Conservation (phyloP, 2,113 vertebrate species). For the Propithecus coquereli region DNA sequence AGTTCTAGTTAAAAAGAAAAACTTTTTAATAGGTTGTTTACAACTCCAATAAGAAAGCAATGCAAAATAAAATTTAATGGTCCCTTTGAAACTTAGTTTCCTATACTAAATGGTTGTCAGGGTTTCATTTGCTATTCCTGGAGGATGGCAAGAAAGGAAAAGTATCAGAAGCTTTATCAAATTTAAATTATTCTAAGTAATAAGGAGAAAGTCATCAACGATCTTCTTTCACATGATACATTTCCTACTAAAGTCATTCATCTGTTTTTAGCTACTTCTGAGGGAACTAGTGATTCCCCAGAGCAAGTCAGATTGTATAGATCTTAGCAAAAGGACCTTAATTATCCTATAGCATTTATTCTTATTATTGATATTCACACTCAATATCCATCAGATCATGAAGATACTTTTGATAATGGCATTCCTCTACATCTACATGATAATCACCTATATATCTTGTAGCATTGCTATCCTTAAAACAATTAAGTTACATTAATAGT, state of each 20-base stretch:
- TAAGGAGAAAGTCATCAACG: not conserved
- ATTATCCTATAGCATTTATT: not conserved
- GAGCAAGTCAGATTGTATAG: not conserved
- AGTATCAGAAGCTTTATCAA: not conserved
- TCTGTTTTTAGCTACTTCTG: not conserved
- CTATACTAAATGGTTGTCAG: not conserved
- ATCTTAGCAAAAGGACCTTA: not conserved
- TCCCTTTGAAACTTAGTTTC: constrained; percentile 41
- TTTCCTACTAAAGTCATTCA: not conserved
- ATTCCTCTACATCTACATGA: not conserved
- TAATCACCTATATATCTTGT: not conserved
- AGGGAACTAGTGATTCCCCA: not conserved
- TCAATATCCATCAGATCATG: not conserved
- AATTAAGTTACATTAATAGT: not conserved
- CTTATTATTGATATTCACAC: not conserved
- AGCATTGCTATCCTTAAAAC: not conserved
- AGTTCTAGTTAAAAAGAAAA: constrained; percentile 8
- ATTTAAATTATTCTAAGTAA: constrained; percentile 1
- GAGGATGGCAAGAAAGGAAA: not conserved
- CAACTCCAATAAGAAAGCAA: not conserved
- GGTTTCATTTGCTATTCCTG: not conserved
- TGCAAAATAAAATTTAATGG: constrained; percentile 44
- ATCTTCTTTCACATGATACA: not conserved
- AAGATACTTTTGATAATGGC: not conserved
- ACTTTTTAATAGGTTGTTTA: constrained; percentile 45